A percentile compares a stretch with the other conserved stretches of the same genome.
Conservation (phyloP, 1,140 invertebrate genomes). For the Cyclina sinensis region DNA sequence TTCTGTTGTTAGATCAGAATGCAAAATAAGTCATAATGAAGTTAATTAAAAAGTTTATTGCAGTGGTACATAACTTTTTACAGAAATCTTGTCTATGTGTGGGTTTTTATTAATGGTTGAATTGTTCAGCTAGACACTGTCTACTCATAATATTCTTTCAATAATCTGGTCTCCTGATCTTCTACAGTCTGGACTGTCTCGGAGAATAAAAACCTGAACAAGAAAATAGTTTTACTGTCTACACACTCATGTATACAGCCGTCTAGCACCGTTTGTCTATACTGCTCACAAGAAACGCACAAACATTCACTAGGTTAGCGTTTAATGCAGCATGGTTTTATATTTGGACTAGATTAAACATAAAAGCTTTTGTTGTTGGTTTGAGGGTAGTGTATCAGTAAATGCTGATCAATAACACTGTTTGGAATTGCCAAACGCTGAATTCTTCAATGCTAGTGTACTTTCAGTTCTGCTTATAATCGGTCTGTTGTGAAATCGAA, state of each 20-base stretch:
- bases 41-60: too few relatives aligned
- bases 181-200: not conserved
- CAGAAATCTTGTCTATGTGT: too few relatives aligned
- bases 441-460: not conserved
- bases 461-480: conserved; percentile 7
- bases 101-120: not conserved
- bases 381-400: conserved; percentile 11
- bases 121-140: not conserved
- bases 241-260: not conserved
- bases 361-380: conserved; percentile 33
- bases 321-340: conserved; percentile 22
- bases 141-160: not conserved
- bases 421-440: not conserved
- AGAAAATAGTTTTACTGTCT: conserved; percentile 13
- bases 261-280: conserved; percentile 22
- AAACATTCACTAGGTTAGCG: conserved; percentile 1
- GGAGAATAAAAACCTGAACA: not conserved
- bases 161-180: not conserved
- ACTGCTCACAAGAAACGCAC: not conserved
- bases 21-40: too few relatives aligned
- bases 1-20: too few relatives aligned
- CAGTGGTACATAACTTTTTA: too few relatives aligned
- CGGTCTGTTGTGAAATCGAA: not conserved
- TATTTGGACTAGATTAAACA: conserved; percentile 42
- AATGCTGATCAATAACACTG: conserved; percentile 20